These are phyloP conservation scores for Sander lucioperca DNA, from an alignment of 2,113 vertebrate species.

Conservation along the genomic window DNA sequence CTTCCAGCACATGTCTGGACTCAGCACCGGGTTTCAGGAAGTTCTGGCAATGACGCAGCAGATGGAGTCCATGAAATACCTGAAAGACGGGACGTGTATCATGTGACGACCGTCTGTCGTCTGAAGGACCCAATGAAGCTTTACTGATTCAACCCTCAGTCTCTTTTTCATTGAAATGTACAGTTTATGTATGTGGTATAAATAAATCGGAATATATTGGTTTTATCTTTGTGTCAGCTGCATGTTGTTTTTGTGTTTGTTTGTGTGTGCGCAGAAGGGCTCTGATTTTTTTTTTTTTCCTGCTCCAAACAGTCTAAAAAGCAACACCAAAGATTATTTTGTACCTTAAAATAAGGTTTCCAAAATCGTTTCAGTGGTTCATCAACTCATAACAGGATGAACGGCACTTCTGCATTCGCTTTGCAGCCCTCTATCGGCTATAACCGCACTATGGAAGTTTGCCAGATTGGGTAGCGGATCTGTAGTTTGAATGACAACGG, in stretches of 20 bases:
- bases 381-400: too few relatives aligned
- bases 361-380: too few relatives aligned
- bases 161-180: conserved; percentile 61
- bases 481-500: too few relatives aligned
- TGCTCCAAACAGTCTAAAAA: background rate
- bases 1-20: conserved; percentile 98
- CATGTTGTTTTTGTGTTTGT: background rate
- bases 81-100: conserved; percentile 95
- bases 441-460: too few relatives aligned
- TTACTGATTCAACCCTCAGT: background rate
- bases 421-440: too few relatives aligned
- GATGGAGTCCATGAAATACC: conserved; percentile 94
- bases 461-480: too few relatives aligned
- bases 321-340: too few relatives aligned
- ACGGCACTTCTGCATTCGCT: too few relatives aligned
- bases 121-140: conserved; percentile 62
- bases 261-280: background rate
- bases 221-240: conserved; percentile 30
- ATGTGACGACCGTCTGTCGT: conserved; percentile 84
- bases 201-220: conserved; percentile 76
- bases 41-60: conserved; percentile 96
- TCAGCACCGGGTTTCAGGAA: conserved; percentile 96
- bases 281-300: background rate
- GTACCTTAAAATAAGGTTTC: too few relatives aligned
- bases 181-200: conserved; percentile 61